Conservation (phyloP, 2,888 invertebrate species). For the Macaria notata region DNA sequence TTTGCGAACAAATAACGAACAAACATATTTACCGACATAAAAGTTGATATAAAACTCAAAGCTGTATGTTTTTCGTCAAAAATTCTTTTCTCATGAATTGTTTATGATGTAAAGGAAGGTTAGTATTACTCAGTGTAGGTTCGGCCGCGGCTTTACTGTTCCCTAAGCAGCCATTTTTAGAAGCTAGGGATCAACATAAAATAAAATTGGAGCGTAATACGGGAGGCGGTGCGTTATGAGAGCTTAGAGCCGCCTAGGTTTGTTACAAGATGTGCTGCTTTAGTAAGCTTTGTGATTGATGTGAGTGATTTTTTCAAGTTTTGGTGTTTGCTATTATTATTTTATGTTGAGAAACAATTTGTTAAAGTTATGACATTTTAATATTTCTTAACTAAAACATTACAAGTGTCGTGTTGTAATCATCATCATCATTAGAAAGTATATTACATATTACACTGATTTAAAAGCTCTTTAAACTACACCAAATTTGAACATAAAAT, state of each 20-base stretch:
- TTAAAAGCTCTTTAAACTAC: too few species aligned
- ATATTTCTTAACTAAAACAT: too few species aligned
- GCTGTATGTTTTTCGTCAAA: conserved; percentile 56
- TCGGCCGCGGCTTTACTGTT: conserved; percentile 57
- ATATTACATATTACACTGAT: too few species aligned
- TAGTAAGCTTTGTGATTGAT: too few species aligned
- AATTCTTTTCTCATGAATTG: conserved; percentile 67
- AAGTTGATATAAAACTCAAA: conserved; percentile 46
- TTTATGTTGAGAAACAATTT: too few species aligned
- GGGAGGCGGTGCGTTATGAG: conserved; percentile 45
- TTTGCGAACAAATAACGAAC: conserved; percentile 11
- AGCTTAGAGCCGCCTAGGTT: conserved; percentile 23
- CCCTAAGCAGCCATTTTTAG: conserved; percentile 58
- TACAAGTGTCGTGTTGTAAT: too few species aligned
- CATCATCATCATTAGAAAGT: too few species aligned
- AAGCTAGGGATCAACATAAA: conserved; percentile 64
- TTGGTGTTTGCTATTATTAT: too few species aligned
- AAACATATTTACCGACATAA: conserved; percentile 29
- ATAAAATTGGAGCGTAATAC: conserved; percentile 61
- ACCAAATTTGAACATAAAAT: too few species aligned
- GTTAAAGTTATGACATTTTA: too few species aligned
- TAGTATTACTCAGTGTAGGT: conserved; percentile 51
- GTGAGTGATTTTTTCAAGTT: too few species aligned
- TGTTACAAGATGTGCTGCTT: background rate
- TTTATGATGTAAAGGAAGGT: conserved; percentile 58